Evolutionary conservation across 2,888 invertebrate genomes (phyloP), one percentile per base, ranked within the genome.

Genomic region (Acleris emargana): DNA sequence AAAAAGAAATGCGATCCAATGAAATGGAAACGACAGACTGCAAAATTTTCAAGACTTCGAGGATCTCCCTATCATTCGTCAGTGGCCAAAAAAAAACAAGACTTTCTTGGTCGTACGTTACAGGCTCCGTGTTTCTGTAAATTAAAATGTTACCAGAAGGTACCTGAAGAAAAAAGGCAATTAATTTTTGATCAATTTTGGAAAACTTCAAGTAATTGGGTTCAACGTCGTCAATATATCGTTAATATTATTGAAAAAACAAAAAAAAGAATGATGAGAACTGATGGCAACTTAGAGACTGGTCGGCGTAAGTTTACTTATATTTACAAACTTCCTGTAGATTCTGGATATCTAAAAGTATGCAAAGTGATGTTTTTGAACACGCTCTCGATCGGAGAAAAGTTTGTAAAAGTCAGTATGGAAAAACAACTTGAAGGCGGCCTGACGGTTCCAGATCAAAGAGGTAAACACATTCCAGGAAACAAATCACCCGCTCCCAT

Each of bases 321-420:
- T 43, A 43, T 13, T 9, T 43, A 43, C n/a, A 43, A 43, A 2
- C 42, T 63, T 49, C 45, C 45, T 38, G 38, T 58, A 9, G 38
- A 64, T 32, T 28, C 7, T 51, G 18, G 42, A 17, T 53, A 28
- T 42, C 45, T 45, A 53, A 58, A 18, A 43, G 58, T 64, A 38
- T 64, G 64, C 28, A 58, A 51, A 42, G 51, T 52, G 28, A 64
- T 64, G 64, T 64, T 58, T 20, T 42, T 58, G n/a, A 63, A 58
- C n/a, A 63, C 58, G 11, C 38, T 63, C 5, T 57, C 51, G 4
- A 63, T 63, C 22, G 58, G 51, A 58, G 63, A 63, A 58, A 58
- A 51, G 25, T 58, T 58, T 52, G 51, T 63, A 11, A 63, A 58
- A 50, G 20, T 57, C 18, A 58, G 57, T 45, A 6, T 58, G 42